phyloP scores from a whole-genome alignment of 2,888 invertebrate genomes.

The Phasia obesa region DNA sequence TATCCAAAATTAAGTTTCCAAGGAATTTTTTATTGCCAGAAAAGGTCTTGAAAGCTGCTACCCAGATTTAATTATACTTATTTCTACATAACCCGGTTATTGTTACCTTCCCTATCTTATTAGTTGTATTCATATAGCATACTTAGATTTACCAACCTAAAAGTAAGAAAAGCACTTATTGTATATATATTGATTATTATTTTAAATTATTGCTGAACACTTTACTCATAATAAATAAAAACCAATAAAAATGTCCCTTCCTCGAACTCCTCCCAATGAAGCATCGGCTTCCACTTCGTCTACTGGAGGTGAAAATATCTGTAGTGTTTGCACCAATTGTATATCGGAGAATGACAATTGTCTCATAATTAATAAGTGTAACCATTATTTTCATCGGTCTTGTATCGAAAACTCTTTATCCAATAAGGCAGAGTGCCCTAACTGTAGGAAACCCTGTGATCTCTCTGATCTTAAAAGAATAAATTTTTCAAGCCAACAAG shows the following conservation, averaged over 20 bases:
- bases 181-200: background rate
- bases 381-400: background rate
- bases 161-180: background rate
- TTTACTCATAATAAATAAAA: background rate
- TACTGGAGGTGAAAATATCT: background rate
- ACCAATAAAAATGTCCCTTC: background rate
- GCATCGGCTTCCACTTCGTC: background rate
- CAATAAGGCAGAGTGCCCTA: background rate
- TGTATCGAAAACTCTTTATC: constrained; percentile 7
- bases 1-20: background rate
- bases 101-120: background rate
- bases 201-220: background rate
- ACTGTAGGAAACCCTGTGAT: background rate
- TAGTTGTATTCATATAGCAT: background rate
- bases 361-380: background rate
- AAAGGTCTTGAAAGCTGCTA: background rate
- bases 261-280: background rate
- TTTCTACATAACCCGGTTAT: background rate
- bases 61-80: background rate
- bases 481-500: background rate
- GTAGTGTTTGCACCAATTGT: background rate
- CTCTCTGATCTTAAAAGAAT: background rate
- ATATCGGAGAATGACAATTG: background rate
- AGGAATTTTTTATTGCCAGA: background rate
- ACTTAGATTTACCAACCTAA: background rate